phyloP scores from a whole-genome alignment of 2,888 invertebrate species.

The Brenthis hecate region DNA sequence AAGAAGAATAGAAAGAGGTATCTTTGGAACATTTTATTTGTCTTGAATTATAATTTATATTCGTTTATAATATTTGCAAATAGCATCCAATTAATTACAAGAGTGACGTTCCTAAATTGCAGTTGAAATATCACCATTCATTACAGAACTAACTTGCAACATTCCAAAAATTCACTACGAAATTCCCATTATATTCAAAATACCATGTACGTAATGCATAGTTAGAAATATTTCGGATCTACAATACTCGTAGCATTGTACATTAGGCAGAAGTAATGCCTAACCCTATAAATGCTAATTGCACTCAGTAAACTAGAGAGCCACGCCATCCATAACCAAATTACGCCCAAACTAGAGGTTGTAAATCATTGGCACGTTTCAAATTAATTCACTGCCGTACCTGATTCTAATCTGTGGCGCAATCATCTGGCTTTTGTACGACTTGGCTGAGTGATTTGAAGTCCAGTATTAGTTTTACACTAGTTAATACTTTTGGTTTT shows the following conservation, averaged over 20 bases:
- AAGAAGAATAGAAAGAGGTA: too few species aligned
- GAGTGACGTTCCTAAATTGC: conserved; percentile 7
- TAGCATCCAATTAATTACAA: background rate
- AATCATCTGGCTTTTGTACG: conserved; percentile 64
- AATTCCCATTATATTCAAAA: conserved; percentile 9
- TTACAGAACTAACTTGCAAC: background rate
- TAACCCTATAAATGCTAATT: conserved; percentile 58
- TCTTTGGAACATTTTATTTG: too few species aligned
- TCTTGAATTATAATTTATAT: background rate
- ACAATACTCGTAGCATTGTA: conserved; percentile 14
- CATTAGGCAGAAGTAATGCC: conserved; percentile 39
- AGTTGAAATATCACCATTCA: background rate
- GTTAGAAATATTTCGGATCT: conserved; percentile 17
- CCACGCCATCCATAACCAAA: conserved; percentile 65
- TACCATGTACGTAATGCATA: conserved; percentile 6
- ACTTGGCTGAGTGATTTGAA: conserved; percentile 40
- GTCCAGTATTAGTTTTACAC: conserved; percentile 34
- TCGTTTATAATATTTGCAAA: background rate
- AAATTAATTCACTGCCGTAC: conserved; percentile 69
- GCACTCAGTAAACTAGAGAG: conserved; percentile 55
- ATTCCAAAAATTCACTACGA: conserved; percentile 16
- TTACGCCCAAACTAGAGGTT: conserved; percentile 59
- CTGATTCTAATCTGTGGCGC: conserved; percentile 55
- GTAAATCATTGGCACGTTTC: conserved; percentile 74
- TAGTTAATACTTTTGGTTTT: background rate